Evolutionary conservation across 1,140 invertebrate genomes (phyloP).

Genomic region (Eueides isabella): DNA sequence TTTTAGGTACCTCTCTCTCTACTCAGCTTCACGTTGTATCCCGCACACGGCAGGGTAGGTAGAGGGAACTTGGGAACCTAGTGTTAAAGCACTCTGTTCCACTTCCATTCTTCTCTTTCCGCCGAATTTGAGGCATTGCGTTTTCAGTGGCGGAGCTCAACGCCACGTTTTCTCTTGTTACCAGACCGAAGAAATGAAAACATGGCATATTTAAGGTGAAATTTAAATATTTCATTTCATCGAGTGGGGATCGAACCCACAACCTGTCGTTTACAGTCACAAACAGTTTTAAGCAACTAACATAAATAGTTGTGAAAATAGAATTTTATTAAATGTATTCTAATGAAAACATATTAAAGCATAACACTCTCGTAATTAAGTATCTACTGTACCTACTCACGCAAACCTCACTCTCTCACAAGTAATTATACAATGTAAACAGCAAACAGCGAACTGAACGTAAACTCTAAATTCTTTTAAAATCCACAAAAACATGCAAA

Average conservation of each 20-base stretch:
- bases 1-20: too few relatives aligned
- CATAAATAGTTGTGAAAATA: too few relatives aligned
- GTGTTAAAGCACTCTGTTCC: too few relatives aligned
- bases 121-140: not conserved
- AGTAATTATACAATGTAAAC: not conserved
- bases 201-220: too few relatives aligned
- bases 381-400: not conserved
- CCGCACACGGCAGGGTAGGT: too few relatives aligned
- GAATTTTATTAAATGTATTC: too few relatives aligned
- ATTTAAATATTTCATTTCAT: too few relatives aligned
- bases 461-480: not conserved
- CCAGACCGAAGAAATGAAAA: not conserved
- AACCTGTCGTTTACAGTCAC: too few relatives aligned
- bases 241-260: too few relatives aligned
- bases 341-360: not conserved
- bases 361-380: not conserved
- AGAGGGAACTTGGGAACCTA: too few relatives aligned
- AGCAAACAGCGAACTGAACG: not conserved
- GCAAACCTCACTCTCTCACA: not conserved
- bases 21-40: too few relatives aligned
- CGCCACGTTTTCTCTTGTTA: not conserved
- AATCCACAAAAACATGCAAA: conserved; percentile 4
- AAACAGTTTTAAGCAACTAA: too few relatives aligned
- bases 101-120: not conserved
- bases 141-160: not conserved